A percentile compares a stretch with the other conserved stretches of the same genome.
These are phyloP conservation scores for Psammodynastes pulverulentus DNA, from an alignment of 2,113 vertebrate genomes.

Conservation along the genomic window DNA sequence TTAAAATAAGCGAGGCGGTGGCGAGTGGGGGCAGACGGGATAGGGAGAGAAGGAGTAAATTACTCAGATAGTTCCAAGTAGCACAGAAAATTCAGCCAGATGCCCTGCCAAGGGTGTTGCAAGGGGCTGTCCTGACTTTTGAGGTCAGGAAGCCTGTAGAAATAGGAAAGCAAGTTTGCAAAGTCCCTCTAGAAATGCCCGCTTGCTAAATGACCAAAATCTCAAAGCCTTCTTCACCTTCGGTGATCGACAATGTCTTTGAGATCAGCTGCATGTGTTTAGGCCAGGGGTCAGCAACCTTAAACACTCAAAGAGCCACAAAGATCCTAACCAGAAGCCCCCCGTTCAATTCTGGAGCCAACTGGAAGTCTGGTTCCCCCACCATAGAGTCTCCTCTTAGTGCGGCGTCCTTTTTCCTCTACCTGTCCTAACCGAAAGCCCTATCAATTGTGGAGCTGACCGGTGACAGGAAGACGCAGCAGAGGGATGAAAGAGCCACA, in stretches of 20 bases:
- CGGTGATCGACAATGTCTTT: neutral
- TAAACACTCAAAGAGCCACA: too few relatives aligned
- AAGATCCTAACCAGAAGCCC: too few relatives aligned
- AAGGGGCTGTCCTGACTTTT: neutral
- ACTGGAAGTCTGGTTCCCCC: too few relatives aligned
- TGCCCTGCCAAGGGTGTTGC: neutral
- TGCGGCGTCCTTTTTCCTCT: too few relatives aligned
- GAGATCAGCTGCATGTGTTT: neutral
- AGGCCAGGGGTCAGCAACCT: too few relatives aligned
- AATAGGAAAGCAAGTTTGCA: neutral
- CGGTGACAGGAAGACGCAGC: too few relatives aligned
- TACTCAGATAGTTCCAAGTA: slow-evolving; percentile 2
- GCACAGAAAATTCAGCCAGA: neutral
- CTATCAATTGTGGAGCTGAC: too few relatives aligned
- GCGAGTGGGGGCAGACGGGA: neutral
- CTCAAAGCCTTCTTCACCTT: neutral
- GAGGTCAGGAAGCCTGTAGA: neutral
- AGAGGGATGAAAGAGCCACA: too few relatives aligned
- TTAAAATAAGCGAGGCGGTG: slow-evolving; percentile 33
- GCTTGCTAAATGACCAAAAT: neutral
- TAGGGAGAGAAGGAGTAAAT: slow-evolving; percentile 8
- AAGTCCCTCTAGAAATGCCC: too few relatives aligned
- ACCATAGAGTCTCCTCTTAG: too few relatives aligned
- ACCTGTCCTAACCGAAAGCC: too few relatives aligned
- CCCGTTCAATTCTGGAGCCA: too few relatives aligned